Percentiles rank a stretch among this genome's conserved stretches.
Conservation (phyloP, 35 echinoderm and acorn worm species). For the Ophiothrix spiculata region DNA sequence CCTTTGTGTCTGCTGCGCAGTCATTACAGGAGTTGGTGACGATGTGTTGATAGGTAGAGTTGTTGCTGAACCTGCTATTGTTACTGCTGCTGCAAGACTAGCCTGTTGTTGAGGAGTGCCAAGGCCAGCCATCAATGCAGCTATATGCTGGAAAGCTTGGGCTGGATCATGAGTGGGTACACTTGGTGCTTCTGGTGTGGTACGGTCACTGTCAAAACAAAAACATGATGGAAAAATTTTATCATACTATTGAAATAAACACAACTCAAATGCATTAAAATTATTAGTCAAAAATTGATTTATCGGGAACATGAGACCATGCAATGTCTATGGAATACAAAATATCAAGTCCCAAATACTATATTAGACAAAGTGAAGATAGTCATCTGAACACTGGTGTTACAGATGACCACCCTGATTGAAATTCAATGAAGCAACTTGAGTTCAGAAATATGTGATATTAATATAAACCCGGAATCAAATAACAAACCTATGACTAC, state of each 20-base stretch:
- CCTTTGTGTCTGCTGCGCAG: background rate
- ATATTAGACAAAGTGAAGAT: background rate
- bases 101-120: slow-evolving; percentile 6
- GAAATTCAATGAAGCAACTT: no score
- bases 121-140: slow-evolving; percentile 22
- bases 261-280: no score
- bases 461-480: no score
- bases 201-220: background rate
- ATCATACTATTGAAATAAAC: no score
- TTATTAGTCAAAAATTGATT: no score
- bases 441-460: no score
- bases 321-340: no score
- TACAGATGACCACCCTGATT: no score
- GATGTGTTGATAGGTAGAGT: background rate
- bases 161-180: slow-evolving; percentile 14
- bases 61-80: slow-evolving; percentile 12
- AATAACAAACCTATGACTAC: no score
- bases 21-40: background rate
- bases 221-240: background rate
- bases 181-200: background rate
- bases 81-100: slow-evolving; percentile 14
- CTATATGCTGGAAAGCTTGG: slow-evolving; percentile 24
- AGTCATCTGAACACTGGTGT: no score
- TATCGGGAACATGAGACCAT: no score
- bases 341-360: no score